A percentile compares a stretch with the other conserved stretches of the same genome.
These are phyloP conservation scores for Tiliacea aurago DNA, from an alignment of 2,888 invertebrate genomes.

Conservation along the genomic window DNA sequence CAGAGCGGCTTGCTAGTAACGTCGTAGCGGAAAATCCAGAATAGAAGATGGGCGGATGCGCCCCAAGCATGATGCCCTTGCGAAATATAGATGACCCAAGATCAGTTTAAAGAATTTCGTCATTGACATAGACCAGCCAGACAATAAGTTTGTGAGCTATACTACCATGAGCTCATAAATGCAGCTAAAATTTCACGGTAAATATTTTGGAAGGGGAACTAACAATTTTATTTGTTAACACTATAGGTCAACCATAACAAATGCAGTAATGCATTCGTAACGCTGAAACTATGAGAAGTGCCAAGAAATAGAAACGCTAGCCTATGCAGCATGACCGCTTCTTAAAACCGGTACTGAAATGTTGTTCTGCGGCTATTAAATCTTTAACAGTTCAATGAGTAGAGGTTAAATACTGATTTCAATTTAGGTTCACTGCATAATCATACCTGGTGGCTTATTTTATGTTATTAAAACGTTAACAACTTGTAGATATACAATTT, in stretches of 20 bases:
- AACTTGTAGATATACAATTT: conserved; percentile 1
- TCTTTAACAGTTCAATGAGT: conserved; percentile 76
- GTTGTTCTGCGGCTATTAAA: conserved; percentile 67
- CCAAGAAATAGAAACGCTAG: conserved; percentile 33
- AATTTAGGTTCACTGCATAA: conserved; percentile 64
- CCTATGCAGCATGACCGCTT: conserved; percentile 26
- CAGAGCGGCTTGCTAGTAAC: not conserved
- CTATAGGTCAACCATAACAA: conserved; percentile 50
- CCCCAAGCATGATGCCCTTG: not conserved
- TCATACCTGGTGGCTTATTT: conserved; percentile 25
- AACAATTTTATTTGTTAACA: conserved; percentile 44
- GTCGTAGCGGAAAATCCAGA: conserved; percentile 5
- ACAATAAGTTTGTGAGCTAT: not conserved
- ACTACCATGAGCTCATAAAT: conserved; percentile 28
- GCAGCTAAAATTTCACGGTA: conserved; percentile 25
- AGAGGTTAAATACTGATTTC: conserved; percentile 73
- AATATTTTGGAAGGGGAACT: conserved; percentile 40
- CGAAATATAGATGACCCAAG: conserved; percentile 16
- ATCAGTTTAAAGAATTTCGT: not conserved
- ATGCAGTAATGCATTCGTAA: conserved; percentile 46
- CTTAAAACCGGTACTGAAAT: conserved; percentile 57
- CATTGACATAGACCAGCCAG: not conserved
- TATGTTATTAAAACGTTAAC: conserved; percentile 12
- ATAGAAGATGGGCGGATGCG: not conserved
- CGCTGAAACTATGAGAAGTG: conserved; percentile 31